phyloP scores from a whole-genome alignment of 2,888 invertebrate species.

The Eilema griseolum region DNA sequence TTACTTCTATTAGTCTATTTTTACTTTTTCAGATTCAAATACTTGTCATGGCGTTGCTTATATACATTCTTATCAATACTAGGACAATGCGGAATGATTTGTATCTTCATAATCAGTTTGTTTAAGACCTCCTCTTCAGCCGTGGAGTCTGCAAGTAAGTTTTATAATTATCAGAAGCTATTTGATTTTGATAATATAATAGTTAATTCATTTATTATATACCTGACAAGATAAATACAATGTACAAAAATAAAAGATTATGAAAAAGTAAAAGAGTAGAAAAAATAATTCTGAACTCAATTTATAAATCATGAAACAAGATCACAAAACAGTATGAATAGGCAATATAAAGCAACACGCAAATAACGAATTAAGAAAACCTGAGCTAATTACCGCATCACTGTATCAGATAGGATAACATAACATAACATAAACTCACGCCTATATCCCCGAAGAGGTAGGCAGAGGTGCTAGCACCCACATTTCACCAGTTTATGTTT shows the following conservation, averaged over 20 bases:
- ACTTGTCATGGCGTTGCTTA: slow-evolving; percentile 60
- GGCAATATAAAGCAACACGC: background rate
- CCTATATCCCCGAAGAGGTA: too few relatives aligned
- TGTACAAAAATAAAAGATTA: too few relatives aligned
- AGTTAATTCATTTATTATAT: background rate
- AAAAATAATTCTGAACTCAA: background rate
- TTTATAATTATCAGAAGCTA: background rate
- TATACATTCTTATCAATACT: slow-evolving; percentile 60
- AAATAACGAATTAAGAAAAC: background rate
- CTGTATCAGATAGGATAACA: background rate
- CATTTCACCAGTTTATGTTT: too few relatives aligned
- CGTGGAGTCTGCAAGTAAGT: slow-evolving; percentile 65
- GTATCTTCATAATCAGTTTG: slow-evolving; percentile 55
- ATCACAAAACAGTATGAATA: background rate
- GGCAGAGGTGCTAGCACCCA: too few relatives aligned
- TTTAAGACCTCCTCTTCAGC: slow-evolving; percentile 51
- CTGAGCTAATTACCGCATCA: background rate
- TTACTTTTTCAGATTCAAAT: slow-evolving; percentile 60
- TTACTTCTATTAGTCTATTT: background rate
- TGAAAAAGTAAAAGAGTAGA: background rate
- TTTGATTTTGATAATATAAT: background rate
- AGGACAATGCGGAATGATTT: slow-evolving; percentile 51
- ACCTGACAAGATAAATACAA: background rate
- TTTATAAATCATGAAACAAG: background rate
- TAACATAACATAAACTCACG: too few relatives aligned